Evolutionary conservation across 2,888 invertebrate species (phyloP).

Genomic region (Spilarctia lutea): DNA sequence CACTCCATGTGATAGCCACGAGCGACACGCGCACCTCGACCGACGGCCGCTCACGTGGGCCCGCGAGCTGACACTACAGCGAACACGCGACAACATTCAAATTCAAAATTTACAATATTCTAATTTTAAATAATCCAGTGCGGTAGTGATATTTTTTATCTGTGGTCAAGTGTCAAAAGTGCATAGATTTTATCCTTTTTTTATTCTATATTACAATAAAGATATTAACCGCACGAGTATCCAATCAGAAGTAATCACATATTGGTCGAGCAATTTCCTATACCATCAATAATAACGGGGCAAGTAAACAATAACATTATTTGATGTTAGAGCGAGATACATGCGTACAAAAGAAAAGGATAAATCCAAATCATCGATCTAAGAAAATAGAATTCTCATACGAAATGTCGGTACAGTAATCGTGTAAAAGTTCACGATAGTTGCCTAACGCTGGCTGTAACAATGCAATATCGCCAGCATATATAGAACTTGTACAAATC

Average conservation of each 20-base stretch:
- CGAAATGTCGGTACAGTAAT: slow-evolving; percentile 82
- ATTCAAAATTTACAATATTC: slow-evolving; percentile 35
- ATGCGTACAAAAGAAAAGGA: slow-evolving; percentile 59
- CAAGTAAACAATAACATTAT: slow-evolving; percentile 84
- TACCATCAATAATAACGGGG: slow-evolving; percentile 76
- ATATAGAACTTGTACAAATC: slow-evolving; percentile 65
- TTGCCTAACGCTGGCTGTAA: slow-evolving; percentile 78
- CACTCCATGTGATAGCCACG: slow-evolving; percentile 85
- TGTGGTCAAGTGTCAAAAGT: slow-evolving; percentile 38
- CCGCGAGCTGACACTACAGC: slow-evolving; percentile 42
- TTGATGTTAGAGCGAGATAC: slow-evolving; percentile 68
- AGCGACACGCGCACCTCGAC: slow-evolving; percentile 71
- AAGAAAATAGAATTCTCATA: slow-evolving; percentile 86
- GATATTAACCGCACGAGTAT: slow-evolving; percentile 50
- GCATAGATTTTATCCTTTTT: slow-evolving; percentile 12
- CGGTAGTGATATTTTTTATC: slow-evolving; percentile 11
- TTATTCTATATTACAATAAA: slow-evolving; percentile 41
- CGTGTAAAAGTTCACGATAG: slow-evolving; percentile 86
- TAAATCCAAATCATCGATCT: slow-evolving; percentile 70
- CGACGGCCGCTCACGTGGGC: slow-evolving; percentile 63
- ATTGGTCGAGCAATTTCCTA: slow-evolving; percentile 74
- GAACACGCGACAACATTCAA: slow-evolving; percentile 64
- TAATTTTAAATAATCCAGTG: slow-evolving; percentile 30
- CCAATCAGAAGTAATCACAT: slow-evolving; percentile 67
- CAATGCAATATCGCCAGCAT: slow-evolving; percentile 71